Evolutionary conservation across 2,888 invertebrate genomes (phyloP).

Genomic region (Anagyrus pseudococci): DNA sequence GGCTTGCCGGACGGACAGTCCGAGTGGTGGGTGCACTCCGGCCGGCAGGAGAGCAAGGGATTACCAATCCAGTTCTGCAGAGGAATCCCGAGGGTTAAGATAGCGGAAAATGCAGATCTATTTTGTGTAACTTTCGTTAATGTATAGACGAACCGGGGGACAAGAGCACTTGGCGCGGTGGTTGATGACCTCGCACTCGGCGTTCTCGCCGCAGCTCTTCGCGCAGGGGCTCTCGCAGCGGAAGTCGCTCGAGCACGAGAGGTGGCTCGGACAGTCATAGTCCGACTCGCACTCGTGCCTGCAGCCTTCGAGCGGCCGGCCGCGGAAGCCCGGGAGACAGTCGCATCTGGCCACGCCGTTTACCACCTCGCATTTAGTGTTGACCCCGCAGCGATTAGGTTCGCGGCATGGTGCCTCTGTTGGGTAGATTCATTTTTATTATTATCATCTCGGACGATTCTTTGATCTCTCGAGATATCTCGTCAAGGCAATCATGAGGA

Average conservation of each 20-base stretch:
- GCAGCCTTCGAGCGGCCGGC: conserved; percentile 79
- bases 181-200: conserved; percentile 78
- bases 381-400: conserved; percentile 81
- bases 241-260: conserved; percentile 75
- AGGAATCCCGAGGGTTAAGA: conserved; percentile 13
- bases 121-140: background rate
- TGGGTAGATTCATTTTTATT: too few species aligned
- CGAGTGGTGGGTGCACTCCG: conserved; percentile 80
- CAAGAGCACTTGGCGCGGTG: conserved; percentile 82
- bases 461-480: too few species aligned
- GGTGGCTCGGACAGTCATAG: conserved; percentile 73
- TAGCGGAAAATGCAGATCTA: conserved; percentile 11
- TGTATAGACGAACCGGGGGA: conserved; percentile 69
- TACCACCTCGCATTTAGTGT: conserved; percentile 81
- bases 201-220: conserved; percentile 78
- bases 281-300: conserved; percentile 84
- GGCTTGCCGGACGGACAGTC: conserved; percentile 82
- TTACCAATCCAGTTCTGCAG: conserved; percentile 78
- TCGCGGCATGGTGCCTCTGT: too few species aligned
- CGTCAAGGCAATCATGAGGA: too few species aligned
- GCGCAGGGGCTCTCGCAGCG: conserved; percentile 78
- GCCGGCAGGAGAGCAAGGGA: conserved; percentile 76
- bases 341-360: conserved; percentile 81
- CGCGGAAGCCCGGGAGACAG: conserved; percentile 78
- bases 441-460: too few species aligned